These are phyloP conservation scores for Catostomus latipinnis DNA, from an alignment of 2,797 vertebrate genomes.

Conservation along the genomic window DNA sequence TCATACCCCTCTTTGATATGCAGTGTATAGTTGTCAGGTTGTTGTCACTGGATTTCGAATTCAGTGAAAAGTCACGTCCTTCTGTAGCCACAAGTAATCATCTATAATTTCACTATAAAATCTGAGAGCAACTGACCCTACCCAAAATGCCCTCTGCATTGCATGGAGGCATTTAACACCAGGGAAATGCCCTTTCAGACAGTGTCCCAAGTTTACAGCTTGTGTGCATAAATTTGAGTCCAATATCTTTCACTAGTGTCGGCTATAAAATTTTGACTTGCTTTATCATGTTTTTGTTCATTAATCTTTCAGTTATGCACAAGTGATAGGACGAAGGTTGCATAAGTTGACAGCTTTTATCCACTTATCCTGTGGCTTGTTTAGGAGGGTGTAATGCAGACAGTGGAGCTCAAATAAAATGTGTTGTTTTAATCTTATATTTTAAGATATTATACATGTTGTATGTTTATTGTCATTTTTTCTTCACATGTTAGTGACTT, in stretches of 20 bases:
- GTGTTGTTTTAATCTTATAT: too few relatives aligned
- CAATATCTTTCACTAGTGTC: background rate
- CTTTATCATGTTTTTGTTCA: background rate
- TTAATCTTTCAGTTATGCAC: background rate
- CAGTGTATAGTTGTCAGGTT: too few relatives aligned
- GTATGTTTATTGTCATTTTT: too few relatives aligned
- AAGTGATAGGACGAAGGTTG: background rate
- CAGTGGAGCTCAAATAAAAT: background rate
- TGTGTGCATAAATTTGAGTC: constrained; percentile 6
- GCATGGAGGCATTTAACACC: constrained; percentile 12
- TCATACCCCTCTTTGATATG: too few relatives aligned
- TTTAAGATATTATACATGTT: too few relatives aligned
- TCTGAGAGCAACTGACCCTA: constrained; percentile 29
- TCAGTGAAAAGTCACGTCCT: background rate
- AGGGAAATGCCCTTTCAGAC: constrained; percentile 30
- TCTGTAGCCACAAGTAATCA: constrained; percentile 26
- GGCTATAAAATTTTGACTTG: constrained; percentile 6
- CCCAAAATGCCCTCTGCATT: constrained; percentile 4
- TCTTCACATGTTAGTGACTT: too few relatives aligned
- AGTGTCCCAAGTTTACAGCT: constrained; percentile 16
- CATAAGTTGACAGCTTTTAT: constrained; percentile 13
- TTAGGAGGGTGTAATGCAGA: background rate
- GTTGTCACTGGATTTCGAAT: too few relatives aligned
- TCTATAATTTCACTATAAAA: constrained; percentile 51
- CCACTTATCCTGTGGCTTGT: background rate